These are phyloP conservation scores for Catharus ustulatus DNA, from an alignment of 2,797 vertebrate species.

Conservation along the genomic window DNA sequence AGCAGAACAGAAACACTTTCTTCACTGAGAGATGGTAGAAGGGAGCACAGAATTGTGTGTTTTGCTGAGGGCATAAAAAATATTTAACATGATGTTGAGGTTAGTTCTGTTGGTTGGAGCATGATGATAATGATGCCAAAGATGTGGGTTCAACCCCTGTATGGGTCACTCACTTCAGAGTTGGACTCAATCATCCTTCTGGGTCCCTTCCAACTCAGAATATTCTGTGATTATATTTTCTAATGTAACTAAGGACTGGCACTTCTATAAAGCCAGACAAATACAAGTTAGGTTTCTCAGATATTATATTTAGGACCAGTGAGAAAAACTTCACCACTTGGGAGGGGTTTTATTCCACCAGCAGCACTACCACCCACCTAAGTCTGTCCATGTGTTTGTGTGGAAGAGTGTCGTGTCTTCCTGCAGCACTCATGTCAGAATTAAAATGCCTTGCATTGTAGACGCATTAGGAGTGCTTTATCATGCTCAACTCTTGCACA, in stretches of 20 bases:
- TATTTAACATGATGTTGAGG: neutral
- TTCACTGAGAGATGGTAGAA: neutral
- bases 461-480: slow-evolving; percentile 58
- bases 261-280: neutral
- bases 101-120: neutral
- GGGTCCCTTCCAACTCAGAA: neutral
- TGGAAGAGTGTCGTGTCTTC: neutral
- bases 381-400: slow-evolving; percentile 21
- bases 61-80: neutral
- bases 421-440: neutral
- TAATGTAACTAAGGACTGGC: neutral
- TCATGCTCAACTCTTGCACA: slow-evolving; percentile 42
- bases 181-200: neutral
- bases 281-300: neutral
- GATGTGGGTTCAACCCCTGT: neutral
- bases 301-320: neutral
- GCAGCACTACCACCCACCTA: slow-evolving; percentile 12
- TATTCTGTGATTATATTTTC: neutral
- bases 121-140: neutral
- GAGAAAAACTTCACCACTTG: slow-evolving; percentile 1
- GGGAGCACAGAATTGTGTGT: neutral
- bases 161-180: neutral
- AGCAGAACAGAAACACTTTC: neutral
- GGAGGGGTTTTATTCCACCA: slow-evolving; percentile 4
- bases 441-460: slow-evolving; percentile 47